phyloP scores from a whole-genome alignment of 2,113 vertebrate species.

The Narcine bancroftii region DNA sequence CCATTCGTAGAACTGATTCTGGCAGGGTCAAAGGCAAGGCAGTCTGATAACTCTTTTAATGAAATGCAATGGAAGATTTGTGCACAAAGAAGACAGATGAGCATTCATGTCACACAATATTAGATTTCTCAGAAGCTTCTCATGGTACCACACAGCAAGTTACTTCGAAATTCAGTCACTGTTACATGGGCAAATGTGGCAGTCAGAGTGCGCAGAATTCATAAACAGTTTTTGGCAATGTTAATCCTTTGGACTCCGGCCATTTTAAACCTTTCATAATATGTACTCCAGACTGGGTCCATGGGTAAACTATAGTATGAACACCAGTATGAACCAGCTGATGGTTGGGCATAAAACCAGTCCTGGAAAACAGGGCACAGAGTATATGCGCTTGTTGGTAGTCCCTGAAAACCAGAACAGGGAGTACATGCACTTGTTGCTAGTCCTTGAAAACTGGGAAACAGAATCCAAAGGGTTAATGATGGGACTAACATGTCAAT shows the following conservation, averaged over 20 bases:
- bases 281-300: too few species aligned
- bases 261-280: too few species aligned
- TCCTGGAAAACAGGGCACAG: too few species aligned
- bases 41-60: neutral
- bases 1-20: neutral
- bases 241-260: too few species aligned
- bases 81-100: neutral
- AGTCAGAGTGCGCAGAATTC: neutral
- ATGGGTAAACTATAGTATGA: too few species aligned
- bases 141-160: neutral
- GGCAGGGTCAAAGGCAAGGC: neutral
- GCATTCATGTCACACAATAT: neutral
- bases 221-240: neutral
- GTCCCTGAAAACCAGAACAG: too few species aligned
- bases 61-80: neutral
- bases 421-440: too few species aligned
- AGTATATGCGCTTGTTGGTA: too few species aligned
- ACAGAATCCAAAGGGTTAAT: too few species aligned
- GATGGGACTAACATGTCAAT: neutral
- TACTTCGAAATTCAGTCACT: neutral
- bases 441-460: too few species aligned
- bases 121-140: neutral
- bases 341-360: too few species aligned
- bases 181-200: neutral
- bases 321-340: too few species aligned